Percentiles rank a stretch among this genome's conserved stretches.
Evolutionary conservation across 2,888 invertebrate species (phyloP).

Genomic region (Leptinotarsa rubiginosa): DNA sequence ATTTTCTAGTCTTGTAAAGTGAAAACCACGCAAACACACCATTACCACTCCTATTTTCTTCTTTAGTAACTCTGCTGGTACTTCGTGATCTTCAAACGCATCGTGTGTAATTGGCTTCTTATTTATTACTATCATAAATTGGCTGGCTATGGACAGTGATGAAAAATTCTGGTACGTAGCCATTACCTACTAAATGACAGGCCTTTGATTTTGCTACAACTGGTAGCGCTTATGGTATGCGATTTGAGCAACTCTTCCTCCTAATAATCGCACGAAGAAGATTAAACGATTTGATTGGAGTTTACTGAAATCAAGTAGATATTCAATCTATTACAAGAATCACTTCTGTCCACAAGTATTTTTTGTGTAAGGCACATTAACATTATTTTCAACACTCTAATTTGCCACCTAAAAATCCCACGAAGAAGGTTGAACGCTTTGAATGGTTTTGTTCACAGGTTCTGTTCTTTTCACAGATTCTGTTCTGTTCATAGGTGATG

Average conservation of each 20-base stretch:
- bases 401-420: too few species aligned
- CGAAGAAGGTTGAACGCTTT: too few species aligned
- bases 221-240: not conserved
- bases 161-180: slow-evolving; percentile 15
- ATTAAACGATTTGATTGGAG: not conserved
- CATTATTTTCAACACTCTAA: too few species aligned
- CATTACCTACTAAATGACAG: not conserved
- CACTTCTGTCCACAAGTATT: not conserved
- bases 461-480: too few species aligned
- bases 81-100: slow-evolving; percentile 12
- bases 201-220: slow-evolving; percentile 4
- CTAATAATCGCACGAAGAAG: not conserved
- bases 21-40: not conserved
- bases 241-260: not conserved
- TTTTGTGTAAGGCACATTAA: too few species aligned
- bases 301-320: not conserved
- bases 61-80: not conserved
- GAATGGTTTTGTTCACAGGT: too few species aligned
- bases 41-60: slow-evolving; percentile 11
- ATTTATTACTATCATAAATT: slow-evolving; percentile 5
- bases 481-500: too few species aligned
- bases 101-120: slow-evolving; percentile 11
- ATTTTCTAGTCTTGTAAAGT: too few species aligned
- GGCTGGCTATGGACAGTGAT: not conserved
- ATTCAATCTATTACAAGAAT: not conserved